Conservation (phyloP, 2,797 vertebrate genomes). For the Parauchenoglanis ngamensis region DNA sequence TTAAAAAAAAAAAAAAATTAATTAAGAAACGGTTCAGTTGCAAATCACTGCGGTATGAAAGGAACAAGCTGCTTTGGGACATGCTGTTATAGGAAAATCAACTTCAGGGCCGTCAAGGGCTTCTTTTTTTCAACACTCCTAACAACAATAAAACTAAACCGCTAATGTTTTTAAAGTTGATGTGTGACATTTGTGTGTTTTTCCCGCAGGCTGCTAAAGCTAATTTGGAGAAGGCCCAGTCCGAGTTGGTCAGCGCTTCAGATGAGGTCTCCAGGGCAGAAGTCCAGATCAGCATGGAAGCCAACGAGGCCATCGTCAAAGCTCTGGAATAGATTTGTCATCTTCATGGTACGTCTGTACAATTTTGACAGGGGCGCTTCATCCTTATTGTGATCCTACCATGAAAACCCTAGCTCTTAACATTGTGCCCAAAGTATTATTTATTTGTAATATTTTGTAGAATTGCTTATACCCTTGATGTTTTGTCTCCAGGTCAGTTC, state of each 20-base stretch:
- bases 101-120: too few species aligned
- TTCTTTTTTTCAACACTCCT: too few species aligned
- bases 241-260: constrained; percentile 70
- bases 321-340: constrained; percentile 82
- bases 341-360: constrained; percentile 35
- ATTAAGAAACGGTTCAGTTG: too few species aligned
- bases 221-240: constrained; percentile 90
- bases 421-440: too few species aligned
- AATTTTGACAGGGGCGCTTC: background rate
- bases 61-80: background rate
- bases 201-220: constrained; percentile 81
- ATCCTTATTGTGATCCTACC: background rate
- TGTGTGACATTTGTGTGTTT: background rate
- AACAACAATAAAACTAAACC: background rate
- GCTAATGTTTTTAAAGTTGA: background rate
- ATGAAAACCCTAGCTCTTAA: background rate
- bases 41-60: background rate
- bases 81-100: background rate
- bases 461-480: background rate
- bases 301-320: constrained; percentile 92
- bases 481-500: constrained; percentile 55
- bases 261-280: constrained; percentile 85
- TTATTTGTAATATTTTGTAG: background rate
- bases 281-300: constrained; percentile 88
- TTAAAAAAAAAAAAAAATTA: background rate